A percentile compares a stretch with the other conserved stretches of the same genome.
phyloP scores from a whole-genome alignment of 1,140 invertebrate genomes.

The Streblospio benedicti region DNA sequence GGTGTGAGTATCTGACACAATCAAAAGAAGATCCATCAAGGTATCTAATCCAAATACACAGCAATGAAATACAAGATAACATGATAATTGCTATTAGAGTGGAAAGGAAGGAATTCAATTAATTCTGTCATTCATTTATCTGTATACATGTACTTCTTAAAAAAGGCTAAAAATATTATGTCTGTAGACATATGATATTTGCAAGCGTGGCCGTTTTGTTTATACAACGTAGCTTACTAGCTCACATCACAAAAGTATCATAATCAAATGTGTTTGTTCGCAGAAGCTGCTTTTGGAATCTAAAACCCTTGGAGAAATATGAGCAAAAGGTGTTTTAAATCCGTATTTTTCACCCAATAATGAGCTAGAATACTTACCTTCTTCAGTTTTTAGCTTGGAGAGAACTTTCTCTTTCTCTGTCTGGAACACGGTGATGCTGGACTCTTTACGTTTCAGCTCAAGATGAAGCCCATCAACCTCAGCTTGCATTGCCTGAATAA shows the following conservation, averaged over 20 bases:
- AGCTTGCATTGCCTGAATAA: slow-evolving; percentile 32
- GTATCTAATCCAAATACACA: too few species aligned
- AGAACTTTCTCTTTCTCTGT: slow-evolving; percentile 30
- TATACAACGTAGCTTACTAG: too few species aligned
- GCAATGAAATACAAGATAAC: background rate
- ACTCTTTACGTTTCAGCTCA: slow-evolving; percentile 33
- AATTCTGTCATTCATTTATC: background rate
- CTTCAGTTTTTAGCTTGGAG: slow-evolving; percentile 26
- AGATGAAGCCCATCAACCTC: slow-evolving; percentile 33
- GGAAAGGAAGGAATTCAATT: too few species aligned
- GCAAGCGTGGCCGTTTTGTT: background rate
- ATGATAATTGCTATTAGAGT: too few species aligned
- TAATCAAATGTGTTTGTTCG: too few species aligned
- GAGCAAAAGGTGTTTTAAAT: too few species aligned
- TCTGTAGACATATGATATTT: background rate
- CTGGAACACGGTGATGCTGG: slow-evolving; percentile 23
- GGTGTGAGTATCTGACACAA: slow-evolving; percentile 23
- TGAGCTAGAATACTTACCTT: slow-evolving; percentile 25
- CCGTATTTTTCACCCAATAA: too few species aligned
- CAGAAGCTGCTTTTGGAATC: too few species aligned
- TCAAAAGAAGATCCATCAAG: background rate
- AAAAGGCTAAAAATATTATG: background rate
- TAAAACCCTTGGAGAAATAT: too few species aligned
- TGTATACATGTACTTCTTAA: background rate
- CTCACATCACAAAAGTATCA: too few species aligned